Percentiles rank a stretch among this genome's conserved stretches.
Evolutionary conservation across 2,113 vertebrate genomes (phyloP).

Genomic region (Geothlypis trichas): DNA sequence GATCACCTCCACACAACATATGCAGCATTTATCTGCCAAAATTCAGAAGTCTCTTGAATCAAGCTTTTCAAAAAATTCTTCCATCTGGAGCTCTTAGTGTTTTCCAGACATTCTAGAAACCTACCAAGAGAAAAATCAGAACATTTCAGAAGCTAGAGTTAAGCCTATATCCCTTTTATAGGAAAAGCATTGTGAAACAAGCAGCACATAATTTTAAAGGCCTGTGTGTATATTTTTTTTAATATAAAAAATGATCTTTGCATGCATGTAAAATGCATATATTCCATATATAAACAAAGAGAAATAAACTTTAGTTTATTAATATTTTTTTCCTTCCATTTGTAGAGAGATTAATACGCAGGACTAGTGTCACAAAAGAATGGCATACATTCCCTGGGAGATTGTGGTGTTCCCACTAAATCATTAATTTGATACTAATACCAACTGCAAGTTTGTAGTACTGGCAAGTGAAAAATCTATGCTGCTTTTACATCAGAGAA

Average conservation of each 20-base stretch:
- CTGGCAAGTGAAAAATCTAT: neutral
- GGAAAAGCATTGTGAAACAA: neutral
- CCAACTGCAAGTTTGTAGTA: neutral
- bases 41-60: slow-evolving; percentile 61
- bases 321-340: neutral
- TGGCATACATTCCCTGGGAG: neutral
- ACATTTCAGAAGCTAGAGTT: neutral
- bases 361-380: neutral
- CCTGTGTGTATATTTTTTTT: neutral
- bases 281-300: neutral
- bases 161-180: neutral
- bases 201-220: neutral
- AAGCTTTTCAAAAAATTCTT: slow-evolving; percentile 53
- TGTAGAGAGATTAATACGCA: neutral
- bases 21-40: slow-evolving; percentile 72
- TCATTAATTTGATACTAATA: neutral
- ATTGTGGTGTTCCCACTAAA: neutral
- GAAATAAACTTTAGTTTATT: neutral
- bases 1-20: slow-evolving; percentile 73
- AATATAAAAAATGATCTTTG: neutral
- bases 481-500: neutral
- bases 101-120: slow-evolving; percentile 50
- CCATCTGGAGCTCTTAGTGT: slow-evolving; percentile 65
- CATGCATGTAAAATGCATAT: neutral
- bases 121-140: slow-evolving; percentile 19